These are phyloP conservation scores for Magallana ariakensis DNA, from an alignment of 1,140 invertebrate genomes.

Conservation along the genomic window DNA sequence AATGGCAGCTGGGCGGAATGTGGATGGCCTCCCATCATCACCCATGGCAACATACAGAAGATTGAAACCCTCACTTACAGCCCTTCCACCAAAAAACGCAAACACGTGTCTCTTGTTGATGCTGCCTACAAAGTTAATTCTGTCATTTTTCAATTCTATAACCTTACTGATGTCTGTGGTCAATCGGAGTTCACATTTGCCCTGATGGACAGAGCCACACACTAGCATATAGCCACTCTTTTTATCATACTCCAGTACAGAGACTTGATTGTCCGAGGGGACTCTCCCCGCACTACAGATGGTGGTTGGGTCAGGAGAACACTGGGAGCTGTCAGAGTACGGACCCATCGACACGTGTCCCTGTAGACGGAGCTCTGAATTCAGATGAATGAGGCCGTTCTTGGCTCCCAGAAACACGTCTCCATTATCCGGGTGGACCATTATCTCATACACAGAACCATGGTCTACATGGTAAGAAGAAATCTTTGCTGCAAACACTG, in stretches of 20 bases:
- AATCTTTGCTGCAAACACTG: background rate
- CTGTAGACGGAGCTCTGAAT: background rate
- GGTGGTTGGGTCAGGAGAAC: background rate
- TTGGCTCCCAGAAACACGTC: constrained; percentile 3
- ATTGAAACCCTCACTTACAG: background rate
- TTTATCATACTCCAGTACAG: constrained; percentile 49
- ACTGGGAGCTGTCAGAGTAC: background rate
- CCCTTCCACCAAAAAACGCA: constrained; percentile 46
- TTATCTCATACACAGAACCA: background rate
- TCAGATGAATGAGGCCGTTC: background rate
- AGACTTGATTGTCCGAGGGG: constrained; percentile 47
- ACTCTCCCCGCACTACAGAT: background rate
- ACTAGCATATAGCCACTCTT: constrained; percentile 45
- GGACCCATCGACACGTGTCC: background rate
- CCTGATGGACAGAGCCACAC: constrained; percentile 51
- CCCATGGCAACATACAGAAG: constrained; percentile 56
- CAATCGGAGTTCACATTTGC: constrained; percentile 41
- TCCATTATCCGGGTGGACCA: background rate
- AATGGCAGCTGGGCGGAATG: constrained; percentile 44
- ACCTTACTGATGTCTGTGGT: constrained; percentile 47
- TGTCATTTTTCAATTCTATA: constrained; percentile 21
- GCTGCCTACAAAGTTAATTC: constrained; percentile 43
- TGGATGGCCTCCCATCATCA: constrained; percentile 17
- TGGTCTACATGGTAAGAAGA: background rate
- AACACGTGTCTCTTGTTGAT: constrained; percentile 28